Evolutionary conservation across 2,113 vertebrate genomes (phyloP).

Genomic region (Amazona vittata): DNA sequence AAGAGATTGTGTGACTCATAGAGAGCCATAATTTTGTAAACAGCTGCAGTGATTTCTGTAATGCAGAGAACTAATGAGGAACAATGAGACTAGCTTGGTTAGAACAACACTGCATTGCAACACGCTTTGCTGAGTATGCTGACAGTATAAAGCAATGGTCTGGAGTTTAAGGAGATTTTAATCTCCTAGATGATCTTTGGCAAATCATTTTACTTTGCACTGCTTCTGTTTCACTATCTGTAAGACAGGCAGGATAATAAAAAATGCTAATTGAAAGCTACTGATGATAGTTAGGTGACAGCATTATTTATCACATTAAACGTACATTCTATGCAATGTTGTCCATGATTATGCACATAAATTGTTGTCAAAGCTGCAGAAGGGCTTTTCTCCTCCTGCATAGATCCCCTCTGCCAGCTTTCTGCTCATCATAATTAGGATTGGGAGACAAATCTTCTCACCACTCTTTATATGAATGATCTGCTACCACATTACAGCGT

Average conservation of each 20-base stretch:
- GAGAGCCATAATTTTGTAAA: background rate
- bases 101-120: background rate
- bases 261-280: background rate
- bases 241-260: background rate
- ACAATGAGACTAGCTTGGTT: background rate
- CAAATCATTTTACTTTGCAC: background rate
- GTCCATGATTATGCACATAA: background rate
- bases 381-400: background rate
- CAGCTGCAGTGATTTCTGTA: background rate
- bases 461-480: background rate
- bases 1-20: background rate
- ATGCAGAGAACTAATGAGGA: background rate
- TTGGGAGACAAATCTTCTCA: background rate
- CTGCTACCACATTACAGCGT: background rate
- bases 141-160: background rate
- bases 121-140: background rate
- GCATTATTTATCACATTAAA: background rate
- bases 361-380: background rate
- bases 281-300: background rate
- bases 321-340: accelerated
- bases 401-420: background rate
- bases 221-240: background rate
- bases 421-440: background rate
- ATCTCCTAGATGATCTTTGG: background rate
- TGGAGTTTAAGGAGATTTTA: background rate